Conservation (phyloP, 2,888 invertebrate species). For the Priocnemis perturbator region DNA sequence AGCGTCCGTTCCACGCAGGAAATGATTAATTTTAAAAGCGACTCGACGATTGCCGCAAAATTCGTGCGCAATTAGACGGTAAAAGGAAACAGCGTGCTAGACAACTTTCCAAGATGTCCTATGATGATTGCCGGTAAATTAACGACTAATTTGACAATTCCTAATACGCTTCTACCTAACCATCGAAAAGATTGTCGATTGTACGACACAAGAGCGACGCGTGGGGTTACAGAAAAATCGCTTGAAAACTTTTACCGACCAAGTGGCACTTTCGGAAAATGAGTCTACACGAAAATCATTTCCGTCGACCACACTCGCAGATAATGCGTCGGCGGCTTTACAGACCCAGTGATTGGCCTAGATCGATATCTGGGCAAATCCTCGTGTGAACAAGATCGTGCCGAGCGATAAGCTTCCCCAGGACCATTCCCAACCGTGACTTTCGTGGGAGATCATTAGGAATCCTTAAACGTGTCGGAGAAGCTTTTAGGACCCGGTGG, state of each 20-base stretch:
- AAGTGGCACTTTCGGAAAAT: too few relatives aligned
- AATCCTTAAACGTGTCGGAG: conserved; percentile 42
- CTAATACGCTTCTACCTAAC: too few relatives aligned
- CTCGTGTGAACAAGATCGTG: conserved; percentile 59
- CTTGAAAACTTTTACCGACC: too few relatives aligned
- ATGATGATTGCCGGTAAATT: conserved; percentile 31
- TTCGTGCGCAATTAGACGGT: conserved; percentile 35
- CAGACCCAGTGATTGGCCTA: conserved; percentile 17
- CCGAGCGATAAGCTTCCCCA: conserved; percentile 46
- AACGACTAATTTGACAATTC: conserved; percentile 16
- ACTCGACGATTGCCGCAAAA: conserved; percentile 35
- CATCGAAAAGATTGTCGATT: too few relatives aligned
- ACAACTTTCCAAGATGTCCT: conserved; percentile 14
- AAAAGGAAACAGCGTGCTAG: conserved; percentile 21
- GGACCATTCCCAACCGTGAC: conserved; percentile 34
- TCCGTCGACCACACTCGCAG: conserved; percentile 6
- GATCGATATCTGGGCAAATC: conserved; percentile 59
- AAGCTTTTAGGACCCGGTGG: conserved; percentile 39
- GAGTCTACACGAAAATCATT: conserved; percentile 18
- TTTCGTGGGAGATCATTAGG: conserved; percentile 48
- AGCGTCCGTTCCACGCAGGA: conserved; percentile 26
- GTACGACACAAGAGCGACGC: too few relatives aligned
- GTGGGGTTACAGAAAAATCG: too few relatives aligned
- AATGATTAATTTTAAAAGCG: conserved; percentile 43
- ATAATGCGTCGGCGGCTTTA: conserved; percentile 3